Base-by-base conservation (phyloP, 2,888 invertebrate species). In the Tribolium freemani region DNA sequence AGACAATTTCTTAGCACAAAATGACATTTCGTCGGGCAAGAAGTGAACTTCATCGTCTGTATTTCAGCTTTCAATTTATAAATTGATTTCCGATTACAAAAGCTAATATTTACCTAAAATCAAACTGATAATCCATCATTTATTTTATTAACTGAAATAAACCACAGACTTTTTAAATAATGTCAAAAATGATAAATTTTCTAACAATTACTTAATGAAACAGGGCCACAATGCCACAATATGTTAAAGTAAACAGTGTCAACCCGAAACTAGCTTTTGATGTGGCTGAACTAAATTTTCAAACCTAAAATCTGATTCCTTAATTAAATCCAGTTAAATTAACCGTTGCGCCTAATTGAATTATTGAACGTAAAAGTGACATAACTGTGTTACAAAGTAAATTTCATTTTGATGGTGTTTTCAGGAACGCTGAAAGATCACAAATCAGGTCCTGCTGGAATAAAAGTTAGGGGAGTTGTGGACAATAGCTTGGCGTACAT, bases 1-100 rank as follows among this genome's bases (percentile, higher is more conserved):
- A 80, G 80, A 79, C 82, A 82, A 81, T 81, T 80, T 81, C 76
- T 74, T 74, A 73, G 70, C 75, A 64, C 76, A 75, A 77, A 70
- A 78, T 77, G 74, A 69, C 77, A 75, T 78, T 78, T 74, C 75
- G 64, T 69, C 69, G 72, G 72, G 72, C 68, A 60, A 56, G 61
- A 67, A 60, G 20, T 57, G 68, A 74, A 74, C 61, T 54, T 60
- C 44, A 61, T 60, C 60, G 13, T 16, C 20, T 60, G 20, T 13
- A 51, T 50, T 63, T 50, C 48, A 21, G 10, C 51, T 38, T 57
- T 58, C 71, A 71, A 45, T 71, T 66, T 66, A 1, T 46, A 64
- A 71, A 71, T 71, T 71, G 71, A 64, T 71, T 71, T 66, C 66
- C 30, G 66, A 64, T 66, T 56, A 50, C 5, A 44, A 51, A 69